These are phyloP conservation scores for Virgularia gustaviana DNA, from an alignment of 92 coral and sea anemone species.

Conservation along the genomic window DNA sequence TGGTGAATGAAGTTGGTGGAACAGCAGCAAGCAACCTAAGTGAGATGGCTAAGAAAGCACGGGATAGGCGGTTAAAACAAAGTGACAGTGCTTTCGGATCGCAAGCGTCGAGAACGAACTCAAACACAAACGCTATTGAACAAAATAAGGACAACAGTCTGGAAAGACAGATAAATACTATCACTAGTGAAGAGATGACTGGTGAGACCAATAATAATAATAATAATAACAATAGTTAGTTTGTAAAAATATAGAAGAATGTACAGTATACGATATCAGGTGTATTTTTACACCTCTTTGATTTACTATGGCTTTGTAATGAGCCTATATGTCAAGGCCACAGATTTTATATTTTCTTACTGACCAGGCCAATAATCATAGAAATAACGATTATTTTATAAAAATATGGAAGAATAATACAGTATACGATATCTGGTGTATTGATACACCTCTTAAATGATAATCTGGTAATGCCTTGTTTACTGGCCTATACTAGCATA, in stretches of 20 bases:
- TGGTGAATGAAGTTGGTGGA: slow-evolving; percentile 79
- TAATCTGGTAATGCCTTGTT: too few species aligned
- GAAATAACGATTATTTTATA: too few species aligned
- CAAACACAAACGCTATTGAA: background rate
- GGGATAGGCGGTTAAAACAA: slow-evolving; percentile 49
- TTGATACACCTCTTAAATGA: too few species aligned
- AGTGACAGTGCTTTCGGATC: slow-evolving; percentile 30
- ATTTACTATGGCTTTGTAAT: too few species aligned
- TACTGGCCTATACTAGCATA: too few species aligned
- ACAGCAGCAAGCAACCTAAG: slow-evolving; percentile 57
- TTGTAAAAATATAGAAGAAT: background rate
- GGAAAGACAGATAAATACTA: background rate
- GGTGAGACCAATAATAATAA: background rate
- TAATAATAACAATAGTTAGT: background rate
- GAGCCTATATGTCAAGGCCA: too few species aligned
- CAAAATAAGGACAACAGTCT: background rate
- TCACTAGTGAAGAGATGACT: background rate
- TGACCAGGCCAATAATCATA: too few species aligned
- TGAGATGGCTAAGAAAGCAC: slow-evolving; percentile 76
- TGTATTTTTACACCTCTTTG: too few species aligned
- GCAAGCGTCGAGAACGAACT: slow-evolving; percentile 12
- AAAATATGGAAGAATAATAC: too few species aligned
- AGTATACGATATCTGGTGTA: too few species aligned
- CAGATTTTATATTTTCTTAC: too few species aligned
- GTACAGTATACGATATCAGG: background rate